Base-by-base conservation (phyloP, 2,113 vertebrate genomes). In the Callithrix jacchus region DNA sequence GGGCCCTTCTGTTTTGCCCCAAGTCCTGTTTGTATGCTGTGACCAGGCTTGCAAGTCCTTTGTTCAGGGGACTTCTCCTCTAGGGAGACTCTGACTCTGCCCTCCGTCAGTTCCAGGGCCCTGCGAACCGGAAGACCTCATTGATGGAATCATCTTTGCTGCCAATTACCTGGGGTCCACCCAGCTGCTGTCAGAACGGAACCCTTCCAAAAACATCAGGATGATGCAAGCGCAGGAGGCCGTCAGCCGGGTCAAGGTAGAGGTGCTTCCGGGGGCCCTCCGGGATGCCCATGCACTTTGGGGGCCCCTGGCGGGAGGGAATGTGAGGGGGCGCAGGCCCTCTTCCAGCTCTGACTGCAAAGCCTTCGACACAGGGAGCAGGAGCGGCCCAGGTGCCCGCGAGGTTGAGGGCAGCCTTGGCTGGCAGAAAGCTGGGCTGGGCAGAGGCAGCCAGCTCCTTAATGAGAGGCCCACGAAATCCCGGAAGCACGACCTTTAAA, bases 151-250 rank as follows among this genome's bases (percentile, higher is more conserved):
- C 98, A 99, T 99, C 98, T 99, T 99, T 89, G 99, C 99, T 66
- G 99, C 99, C 98, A 99, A 99, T 98, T 99, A 99, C 98, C 98
- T 99, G 99, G 99, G 99, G 92, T 99, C 99, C 93, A 99, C 99
- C 8, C 99, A 99, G 99, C 99, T 99, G 97, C 99, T 99, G 17
- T 99, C 99, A 0, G 99, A 99, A 98, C 99, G 99, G 83, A 99
- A 99, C 98, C 99, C 99, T 0, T 99, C 99, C 97, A 99, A 99
- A 98, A 99, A 99, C 99, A 99, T 99, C 95, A 98, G 99, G 0
- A 99, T 99, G 99, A 99, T 99, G 99, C 99, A 99, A 97, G 99
- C 99, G 0, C 99, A 99, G 97, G 99, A 99, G 96, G 99, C 99
- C 0, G 99, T 99, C 96, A 99, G 99, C 98, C 99, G 99, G 92